Conservation (phyloP, 2,113 vertebrate species). For the Coreoperca whiteheadi region DNA sequence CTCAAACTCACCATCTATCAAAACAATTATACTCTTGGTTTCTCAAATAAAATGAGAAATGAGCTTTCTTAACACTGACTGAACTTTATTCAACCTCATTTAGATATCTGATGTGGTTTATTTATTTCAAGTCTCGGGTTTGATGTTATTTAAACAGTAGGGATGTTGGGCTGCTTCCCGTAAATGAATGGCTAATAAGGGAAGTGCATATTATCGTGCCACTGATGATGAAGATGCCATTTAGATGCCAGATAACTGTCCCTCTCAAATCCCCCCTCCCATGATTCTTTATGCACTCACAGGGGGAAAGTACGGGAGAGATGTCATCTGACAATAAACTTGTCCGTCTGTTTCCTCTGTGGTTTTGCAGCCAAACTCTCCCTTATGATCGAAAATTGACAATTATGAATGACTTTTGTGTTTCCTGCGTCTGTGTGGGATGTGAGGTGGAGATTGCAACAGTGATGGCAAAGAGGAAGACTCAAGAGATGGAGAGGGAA, state of each 20-base stretch:
- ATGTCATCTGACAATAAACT: conserved; percentile 22
- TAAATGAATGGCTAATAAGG: not conserved
- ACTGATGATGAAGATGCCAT: conserved; percentile 6
- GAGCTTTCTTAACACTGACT: not conserved
- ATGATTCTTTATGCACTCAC: conserved; percentile 15
- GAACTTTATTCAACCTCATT: not conserved
- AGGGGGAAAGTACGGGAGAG: conserved; percentile 7
- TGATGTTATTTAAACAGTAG: not conserved
- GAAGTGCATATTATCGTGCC: not conserved
- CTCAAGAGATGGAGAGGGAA: conserved; percentile 19
- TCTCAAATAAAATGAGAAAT: conserved; percentile 5
- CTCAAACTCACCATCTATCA: not conserved
- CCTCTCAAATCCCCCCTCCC: conserved; percentile 10
- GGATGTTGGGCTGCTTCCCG: not conserved
- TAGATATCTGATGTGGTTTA: not conserved
- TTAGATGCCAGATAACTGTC: not conserved
- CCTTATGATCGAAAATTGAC: conserved; percentile 23
- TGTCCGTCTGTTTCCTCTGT: not conserved
- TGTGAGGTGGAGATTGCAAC: conserved; percentile 34
- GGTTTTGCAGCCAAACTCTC: conserved; percentile 23
- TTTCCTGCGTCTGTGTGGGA: conserved; percentile 40
- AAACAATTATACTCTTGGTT: conserved; percentile 1
- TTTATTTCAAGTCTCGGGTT: not conserved
- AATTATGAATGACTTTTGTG: conserved; percentile 40
- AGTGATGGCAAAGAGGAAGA: conserved; percentile 29